Evolutionary conservation across 1,140 invertebrate species (phyloP), one percentile per base, ranked within the genome.

Genomic region (Zaprionus inermis): DNA sequence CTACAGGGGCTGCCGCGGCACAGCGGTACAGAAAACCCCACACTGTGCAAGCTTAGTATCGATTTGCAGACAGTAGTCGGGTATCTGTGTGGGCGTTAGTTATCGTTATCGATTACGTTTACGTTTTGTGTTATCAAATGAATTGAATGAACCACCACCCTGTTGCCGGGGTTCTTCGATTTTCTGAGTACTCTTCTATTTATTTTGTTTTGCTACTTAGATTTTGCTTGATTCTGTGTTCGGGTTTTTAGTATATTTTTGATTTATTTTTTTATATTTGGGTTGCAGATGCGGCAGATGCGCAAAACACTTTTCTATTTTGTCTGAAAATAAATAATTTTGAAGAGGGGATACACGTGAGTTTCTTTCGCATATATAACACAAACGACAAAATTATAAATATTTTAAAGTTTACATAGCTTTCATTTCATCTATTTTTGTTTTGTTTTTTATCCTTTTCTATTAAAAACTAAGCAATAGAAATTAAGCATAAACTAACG

Each of bases 251-350:
- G 30, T 65, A 64, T 78, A 44, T 6, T 79, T 64, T 75, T 49
- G 52, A 22, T 64, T 90, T 78, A 72, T 82, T 51, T 72, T 63
- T 81, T 75, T 56, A 59, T 70, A n/a, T 71, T 65, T 75, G 38
- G 38, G n/a, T 20, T 71, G n/a, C n/a, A n/a, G 72, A 49, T 66
- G 72, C 73, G 71, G 72, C 73, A 72, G 84, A 76, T 72, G 74
- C 85, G 78, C 75, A 79, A 81, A 72, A 89, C 82, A 88, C 74
- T 90, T 85, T 86, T 89, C 51, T 68, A 55, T 73, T 22, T 67
- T 74, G 89, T 91, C 89, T 91, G 89, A 91, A 91, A 91, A 91
- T 91, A 91, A 91, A 91, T 89, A 90, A 91, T 91, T 91, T 91
- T 91, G 89, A 91, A 91, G 89, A 91, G 89, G 90, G 89, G 89